A percentile compares a stretch with the other conserved stretches of the same genome.
These are phyloP conservation scores for Ellobium chinense DNA, from an alignment of 2,888 invertebrate genomes.

Conservation along the genomic window DNA sequence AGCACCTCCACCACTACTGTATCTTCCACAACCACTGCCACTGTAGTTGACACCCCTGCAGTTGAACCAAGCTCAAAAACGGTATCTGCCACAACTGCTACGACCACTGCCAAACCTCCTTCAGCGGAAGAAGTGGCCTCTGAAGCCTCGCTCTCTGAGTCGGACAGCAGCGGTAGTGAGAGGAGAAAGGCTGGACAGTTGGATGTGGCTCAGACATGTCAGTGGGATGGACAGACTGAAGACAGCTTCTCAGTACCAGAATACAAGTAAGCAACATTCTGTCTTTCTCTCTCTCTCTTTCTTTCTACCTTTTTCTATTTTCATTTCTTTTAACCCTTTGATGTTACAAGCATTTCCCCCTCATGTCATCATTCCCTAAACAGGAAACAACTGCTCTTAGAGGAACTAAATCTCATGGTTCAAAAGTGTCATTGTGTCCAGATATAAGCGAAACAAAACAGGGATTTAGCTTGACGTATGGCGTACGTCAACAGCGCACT, in stretches of 20 bases:
- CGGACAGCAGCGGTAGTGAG: slow-evolving; percentile 36
- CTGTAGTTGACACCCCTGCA: background rate
- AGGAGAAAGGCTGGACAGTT: background rate
- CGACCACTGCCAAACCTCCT: background rate
- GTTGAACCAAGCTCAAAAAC: background rate
- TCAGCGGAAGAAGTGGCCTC: slow-evolving; percentile 10
- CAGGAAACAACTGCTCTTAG: too few relatives aligned
- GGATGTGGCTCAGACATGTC: slow-evolving; percentile 26
- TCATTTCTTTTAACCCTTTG: background rate
- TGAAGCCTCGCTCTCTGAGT: slow-evolving; percentile 30
- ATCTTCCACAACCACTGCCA: background rate
- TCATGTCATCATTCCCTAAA: too few relatives aligned
- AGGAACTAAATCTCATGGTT: too few relatives aligned
- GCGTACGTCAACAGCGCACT: too few relatives aligned
- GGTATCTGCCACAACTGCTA: background rate
- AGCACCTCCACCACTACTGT: background rate
- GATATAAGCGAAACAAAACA: too few relatives aligned
- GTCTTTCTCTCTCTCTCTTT: background rate
- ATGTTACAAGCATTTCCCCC: background rate
- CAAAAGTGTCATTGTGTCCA: too few relatives aligned
- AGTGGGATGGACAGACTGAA: slow-evolving; percentile 21
- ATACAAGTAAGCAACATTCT: slow-evolving; percentile 23
- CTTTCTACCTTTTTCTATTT: too few relatives aligned
- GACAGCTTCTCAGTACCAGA: slow-evolving; percentile 5
- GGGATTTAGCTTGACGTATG: too few relatives aligned